phyloP scores from a whole-genome alignment of 2,113 vertebrate genomes.

The Catharus minimus region DNA sequence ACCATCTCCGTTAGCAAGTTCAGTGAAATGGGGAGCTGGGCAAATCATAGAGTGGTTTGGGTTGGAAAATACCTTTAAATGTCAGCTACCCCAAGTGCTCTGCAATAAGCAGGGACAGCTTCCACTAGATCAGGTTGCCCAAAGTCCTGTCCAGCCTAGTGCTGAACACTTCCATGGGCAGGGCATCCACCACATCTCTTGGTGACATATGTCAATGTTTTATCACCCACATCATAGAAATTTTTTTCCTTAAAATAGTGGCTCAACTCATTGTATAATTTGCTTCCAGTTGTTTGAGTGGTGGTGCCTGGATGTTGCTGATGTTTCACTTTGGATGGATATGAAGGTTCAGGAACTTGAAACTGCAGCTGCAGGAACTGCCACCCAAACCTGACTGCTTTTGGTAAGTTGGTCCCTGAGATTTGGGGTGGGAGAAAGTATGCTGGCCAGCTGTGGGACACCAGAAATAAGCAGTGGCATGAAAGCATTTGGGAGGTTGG shows the following conservation, averaged over 20 bases:
- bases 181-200: background rate
- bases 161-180: background rate
- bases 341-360: background rate
- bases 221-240: accelerated
- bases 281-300: background rate
- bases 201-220: accelerated
- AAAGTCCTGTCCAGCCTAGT: background rate
- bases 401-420: background rate
- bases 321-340: background rate
- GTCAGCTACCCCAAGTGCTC: background rate
- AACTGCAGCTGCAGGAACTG: background rate
- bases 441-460: background rate
- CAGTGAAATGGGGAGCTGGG: background rate
- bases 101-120: background rate
- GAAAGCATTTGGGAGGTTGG: background rate
- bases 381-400: background rate
- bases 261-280: background rate
- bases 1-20: background rate
- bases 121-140: background rate
- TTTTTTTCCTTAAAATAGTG: background rate
- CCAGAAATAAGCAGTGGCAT: background rate
- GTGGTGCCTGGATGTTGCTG: background rate
- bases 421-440: background rate
- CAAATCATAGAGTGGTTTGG: background rate
- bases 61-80: background rate